Base-by-base conservation (phyloP, 2,113 vertebrate species). In the Hypocryptadius cinnamomeus region DNA sequence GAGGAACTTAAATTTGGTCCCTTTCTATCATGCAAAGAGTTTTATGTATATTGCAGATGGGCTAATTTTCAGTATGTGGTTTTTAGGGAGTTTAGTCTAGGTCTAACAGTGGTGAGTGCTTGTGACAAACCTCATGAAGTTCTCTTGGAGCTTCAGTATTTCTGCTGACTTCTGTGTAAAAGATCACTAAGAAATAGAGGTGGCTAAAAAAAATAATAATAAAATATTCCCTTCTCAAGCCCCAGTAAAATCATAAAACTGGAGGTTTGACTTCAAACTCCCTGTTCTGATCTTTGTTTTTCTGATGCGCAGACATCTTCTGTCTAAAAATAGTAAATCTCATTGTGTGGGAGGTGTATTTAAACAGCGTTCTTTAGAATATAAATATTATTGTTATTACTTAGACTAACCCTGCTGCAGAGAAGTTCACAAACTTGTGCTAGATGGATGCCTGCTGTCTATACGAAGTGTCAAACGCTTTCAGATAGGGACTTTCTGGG, bases 311-410 rank as follows among this genome's bases (percentile, higher is more conserved):
- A 83, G 51, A 51, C 84, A 31, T 92, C 37, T 60, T 66, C 60
- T n/a, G 37, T 73, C 89, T 85, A 90, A 94, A 95, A 91, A 84
- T 90, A 93, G 91, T 85, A 61, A 85, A 84, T 57, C 57, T 92
- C 57, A 35, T 92, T 79, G 86, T 81, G 91, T 94, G 86, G 95
- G 96, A 95, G 69, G 85, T 93, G 69, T 93, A 53, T 90, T 94
- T 95, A 92, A 86, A 92, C 82, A 84, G n/a, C 53, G 31, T 86
- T 90, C 92, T 92, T 93, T 61, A 57, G 48, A 88, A 80, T 33
- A 85, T 93, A 96, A 96, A 94, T 95, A 90, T 94, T 96, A 93
- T 91, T n/a, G n/a, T n/a, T 92, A 90, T 93, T 95, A 80, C 77
- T 95, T 78, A 91, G 95, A 59, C 85, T 92, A 88, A 88, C 79